Base-by-base conservation (phyloP, 2,888 invertebrate species). In the Laspeyria flexula region DNA sequence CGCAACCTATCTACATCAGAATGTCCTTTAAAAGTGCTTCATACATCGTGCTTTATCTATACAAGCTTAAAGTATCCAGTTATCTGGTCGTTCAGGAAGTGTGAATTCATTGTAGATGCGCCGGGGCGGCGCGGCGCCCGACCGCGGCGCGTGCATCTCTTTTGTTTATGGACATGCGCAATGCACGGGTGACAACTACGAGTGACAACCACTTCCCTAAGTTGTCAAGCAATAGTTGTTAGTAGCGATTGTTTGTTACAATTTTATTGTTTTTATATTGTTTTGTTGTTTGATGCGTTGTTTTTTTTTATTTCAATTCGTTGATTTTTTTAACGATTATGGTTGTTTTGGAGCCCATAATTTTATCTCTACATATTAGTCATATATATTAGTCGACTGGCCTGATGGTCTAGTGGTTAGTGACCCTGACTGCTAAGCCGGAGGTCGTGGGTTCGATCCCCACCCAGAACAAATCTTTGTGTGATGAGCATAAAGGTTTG, bases 11-110 rank as follows among this genome's bases (percentile, higher is more conserved):
- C 66, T 53, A 11, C 11, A 44, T 68, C 59, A 11, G 38, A 12
- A 47, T 50, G 25, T 51, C 37, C 56, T 56, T 47, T n/a, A 37
- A 60, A 47, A 45, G 6, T n/a, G 5, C 35, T 6, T 12, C 31
- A 15, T 10, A 27, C 21, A 18, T 10, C 79, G 79, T 79, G 79
- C 75, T 62, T 48, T 77, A 79, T 79, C 79, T 73, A 13, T 25
- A 54, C 45, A 54, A 58, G 63, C 65, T 30, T 45, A 64, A 10
- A 6, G 34, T 42, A 46, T 56, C n/a, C n/a, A n/a, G n/a, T n/a
- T n/a, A n/a, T n/a, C n/a, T n/a, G n/a, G 35, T 23, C 56, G 51
- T 49, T 61, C 60, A 77, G 82, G 82, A 83, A 78, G 76, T 73
- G 60, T 39, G 63, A 77, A 82, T 81, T 79, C 79, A 69, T 53